Conservation (phyloP, 2,888 invertebrate species). For the Drosophila buzzatii region DNA sequence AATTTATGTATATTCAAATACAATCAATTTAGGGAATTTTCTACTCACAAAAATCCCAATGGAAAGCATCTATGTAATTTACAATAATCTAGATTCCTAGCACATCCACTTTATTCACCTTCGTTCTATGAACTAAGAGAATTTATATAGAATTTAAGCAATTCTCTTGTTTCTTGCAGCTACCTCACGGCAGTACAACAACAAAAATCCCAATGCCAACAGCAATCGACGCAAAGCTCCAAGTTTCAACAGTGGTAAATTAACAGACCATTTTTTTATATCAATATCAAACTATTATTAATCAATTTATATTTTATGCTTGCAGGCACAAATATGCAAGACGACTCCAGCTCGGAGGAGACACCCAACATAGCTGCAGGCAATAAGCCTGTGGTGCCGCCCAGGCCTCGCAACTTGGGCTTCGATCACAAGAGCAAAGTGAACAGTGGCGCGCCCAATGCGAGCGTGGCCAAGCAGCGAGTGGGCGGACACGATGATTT, state of each 20-base stretch:
- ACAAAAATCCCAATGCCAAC: constrained; percentile 84
- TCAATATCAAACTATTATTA: background rate
- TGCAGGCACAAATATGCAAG: constrained; percentile 86
- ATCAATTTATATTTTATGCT: background rate
- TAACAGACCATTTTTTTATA: background rate
- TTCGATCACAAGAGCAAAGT: constrained; percentile 87
- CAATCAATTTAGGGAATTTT: too few relatives aligned
- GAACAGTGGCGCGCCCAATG: constrained; percentile 70
- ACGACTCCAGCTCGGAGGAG: constrained; percentile 93
- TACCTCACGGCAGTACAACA: constrained; percentile 82
- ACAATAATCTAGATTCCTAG: too few relatives aligned
- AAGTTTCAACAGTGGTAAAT: constrained; percentile 89
- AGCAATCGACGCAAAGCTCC: constrained; percentile 87
- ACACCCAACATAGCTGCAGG: constrained; percentile 81
- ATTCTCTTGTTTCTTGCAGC: constrained; percentile 54
- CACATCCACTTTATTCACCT: too few relatives aligned
- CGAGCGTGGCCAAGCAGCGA: constrained; percentile 61
- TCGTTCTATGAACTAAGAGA: background rate
- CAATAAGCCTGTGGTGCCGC: constrained; percentile 88
- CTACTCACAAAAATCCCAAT: too few relatives aligned
- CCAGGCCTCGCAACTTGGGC: constrained; percentile 89
- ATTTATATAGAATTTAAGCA: background rate
- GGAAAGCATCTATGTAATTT: too few relatives aligned
- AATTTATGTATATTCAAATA: too few relatives aligned
- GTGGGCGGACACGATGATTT: constrained; percentile 76